Evolutionary conservation across 2,888 invertebrate species (phyloP).

Genomic region (Metallyticus violacea): DNA sequence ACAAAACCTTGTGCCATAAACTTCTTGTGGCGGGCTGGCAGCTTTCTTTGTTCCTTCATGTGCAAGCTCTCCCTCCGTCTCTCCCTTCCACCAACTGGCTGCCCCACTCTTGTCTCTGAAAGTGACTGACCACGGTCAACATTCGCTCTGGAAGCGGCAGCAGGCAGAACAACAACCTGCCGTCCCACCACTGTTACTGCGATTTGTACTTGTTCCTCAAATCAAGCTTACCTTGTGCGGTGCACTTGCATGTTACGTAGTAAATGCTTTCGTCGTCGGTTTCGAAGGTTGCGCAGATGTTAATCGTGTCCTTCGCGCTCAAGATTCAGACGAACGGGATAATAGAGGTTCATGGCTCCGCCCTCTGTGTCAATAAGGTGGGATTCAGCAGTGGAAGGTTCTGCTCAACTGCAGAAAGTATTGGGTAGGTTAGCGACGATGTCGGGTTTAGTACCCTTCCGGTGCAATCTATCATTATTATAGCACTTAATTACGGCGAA

Average conservation of each 20-base stretch:
- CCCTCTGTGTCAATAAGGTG: no score
- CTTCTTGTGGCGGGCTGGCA: background rate
- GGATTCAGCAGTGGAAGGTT: no score
- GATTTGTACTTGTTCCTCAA: background rate
- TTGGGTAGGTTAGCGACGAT: no score
- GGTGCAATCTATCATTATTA: no score
- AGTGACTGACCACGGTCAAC: background rate
- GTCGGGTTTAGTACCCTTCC: no score
- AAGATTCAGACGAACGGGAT: no score
- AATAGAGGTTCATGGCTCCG: no score
- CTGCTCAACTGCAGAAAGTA: no score
- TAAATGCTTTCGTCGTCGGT: background rate
- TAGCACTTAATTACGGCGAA: no score
- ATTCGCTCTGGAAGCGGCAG: background rate
- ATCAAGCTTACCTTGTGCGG: background rate
- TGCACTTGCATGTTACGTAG: background rate
- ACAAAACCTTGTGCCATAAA: background rate
- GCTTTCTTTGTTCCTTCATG: background rate
- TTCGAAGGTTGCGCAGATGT: no score
- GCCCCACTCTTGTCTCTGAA: background rate
- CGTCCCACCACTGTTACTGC: background rate
- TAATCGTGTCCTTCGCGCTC: no score
- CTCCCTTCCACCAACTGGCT: background rate
- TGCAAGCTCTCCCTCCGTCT: background rate
- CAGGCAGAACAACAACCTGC: background rate